Percentiles rank a stretch among this genome's conserved stretches.
Evolutionary conservation across 2,113 vertebrate species (phyloP).

Genomic region (Himantopus leucocephalus): DNA sequence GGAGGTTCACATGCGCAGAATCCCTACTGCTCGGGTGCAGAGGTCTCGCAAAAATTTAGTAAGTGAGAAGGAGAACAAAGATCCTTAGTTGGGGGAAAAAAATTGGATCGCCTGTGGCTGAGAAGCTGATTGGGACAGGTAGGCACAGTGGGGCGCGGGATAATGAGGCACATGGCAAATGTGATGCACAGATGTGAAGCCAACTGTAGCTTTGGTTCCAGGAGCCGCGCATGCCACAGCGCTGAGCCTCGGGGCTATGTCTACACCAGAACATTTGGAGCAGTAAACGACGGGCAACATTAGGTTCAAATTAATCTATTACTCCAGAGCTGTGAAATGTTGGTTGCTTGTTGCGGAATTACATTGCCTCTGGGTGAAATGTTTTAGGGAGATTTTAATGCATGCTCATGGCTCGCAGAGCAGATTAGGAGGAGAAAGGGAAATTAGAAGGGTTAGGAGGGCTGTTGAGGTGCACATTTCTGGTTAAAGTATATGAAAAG

Average conservation of each 20-base stretch:
- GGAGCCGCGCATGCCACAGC: slow-evolving; percentile 80
- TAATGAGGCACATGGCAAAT: slow-evolving; percentile 86
- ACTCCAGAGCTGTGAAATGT: slow-evolving; percentile 86
- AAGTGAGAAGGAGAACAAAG: slow-evolving; percentile 89
- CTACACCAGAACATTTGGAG: slow-evolving; percentile 87
- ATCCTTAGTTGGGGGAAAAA: slow-evolving; percentile 77
- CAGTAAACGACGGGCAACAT: slow-evolving; percentile 85
- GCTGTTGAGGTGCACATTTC: slow-evolving; percentile 79
- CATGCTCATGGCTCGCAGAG: slow-evolving; percentile 84
- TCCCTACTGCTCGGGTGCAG: slow-evolving; percentile 80
- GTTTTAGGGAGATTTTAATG: slow-evolving; percentile 89
- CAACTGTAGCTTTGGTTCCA: slow-evolving; percentile 83
- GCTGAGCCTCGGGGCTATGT: slow-evolving; percentile 81
- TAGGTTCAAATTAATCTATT: slow-evolving; percentile 90
- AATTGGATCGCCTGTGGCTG: slow-evolving; percentile 84
- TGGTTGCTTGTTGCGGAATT: slow-evolving; percentile 87
- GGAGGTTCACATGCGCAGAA: slow-evolving; percentile 73
- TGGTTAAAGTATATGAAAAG: slow-evolving; percentile 84
- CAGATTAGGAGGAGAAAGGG: slow-evolving; percentile 86
- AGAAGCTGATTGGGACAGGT: slow-evolving; percentile 84
- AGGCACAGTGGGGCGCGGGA: slow-evolving; percentile 82
- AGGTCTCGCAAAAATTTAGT: slow-evolving; percentile 86
- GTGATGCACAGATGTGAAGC: slow-evolving; percentile 91
- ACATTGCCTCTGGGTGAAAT: slow-evolving; percentile 83
- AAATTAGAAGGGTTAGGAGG: slow-evolving; percentile 85